Percentiles rank a stretch among this genome's conserved stretches.
Evolutionary conservation across 2,797 vertebrate genomes (phyloP).

Genomic region (Atherinosoma microstoma): DNA sequence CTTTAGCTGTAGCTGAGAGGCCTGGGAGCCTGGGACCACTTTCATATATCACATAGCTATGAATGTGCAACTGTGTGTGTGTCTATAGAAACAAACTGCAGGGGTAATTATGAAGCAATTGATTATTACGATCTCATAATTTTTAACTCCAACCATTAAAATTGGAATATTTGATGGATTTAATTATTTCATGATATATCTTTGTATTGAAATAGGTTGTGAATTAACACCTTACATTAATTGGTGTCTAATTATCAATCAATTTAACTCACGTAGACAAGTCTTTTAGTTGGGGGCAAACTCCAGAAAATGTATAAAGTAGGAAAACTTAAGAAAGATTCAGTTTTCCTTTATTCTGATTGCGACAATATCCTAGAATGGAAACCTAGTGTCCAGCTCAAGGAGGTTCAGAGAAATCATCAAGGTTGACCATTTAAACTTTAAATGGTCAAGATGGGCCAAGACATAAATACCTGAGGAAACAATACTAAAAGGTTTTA

Average conservation of each 20-base stretch:
- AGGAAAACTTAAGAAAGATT: background rate
- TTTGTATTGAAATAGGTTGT: background rate
- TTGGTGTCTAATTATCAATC: background rate
- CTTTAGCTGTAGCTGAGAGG: slow-evolving; percentile 12
- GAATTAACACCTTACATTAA: background rate
- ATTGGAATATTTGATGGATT: background rate
- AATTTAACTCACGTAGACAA: too few species aligned
- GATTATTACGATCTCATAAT: background rate
- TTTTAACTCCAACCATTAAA: background rate
- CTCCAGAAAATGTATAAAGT: background rate
- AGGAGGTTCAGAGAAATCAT: too few species aligned
- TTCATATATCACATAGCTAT: slow-evolving; percentile 5
- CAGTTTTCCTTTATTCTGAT: background rate
- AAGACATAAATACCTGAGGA: background rate
- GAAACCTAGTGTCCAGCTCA: background rate
- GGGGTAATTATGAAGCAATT: background rate
- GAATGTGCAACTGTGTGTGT: background rate
- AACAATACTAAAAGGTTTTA: background rate
- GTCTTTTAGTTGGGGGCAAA: background rate
- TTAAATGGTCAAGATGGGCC: background rate
- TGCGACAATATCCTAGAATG: background rate
- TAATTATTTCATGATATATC: background rate
- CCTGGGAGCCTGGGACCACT: background rate
- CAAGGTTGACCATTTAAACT: background rate
- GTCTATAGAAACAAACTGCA: background rate